A percentile compares a stretch with the other conserved stretches of the same genome.
phyloP scores from a whole-genome alignment of 2,113 vertebrate species.

The Ceuthmochares aereus region DNA sequence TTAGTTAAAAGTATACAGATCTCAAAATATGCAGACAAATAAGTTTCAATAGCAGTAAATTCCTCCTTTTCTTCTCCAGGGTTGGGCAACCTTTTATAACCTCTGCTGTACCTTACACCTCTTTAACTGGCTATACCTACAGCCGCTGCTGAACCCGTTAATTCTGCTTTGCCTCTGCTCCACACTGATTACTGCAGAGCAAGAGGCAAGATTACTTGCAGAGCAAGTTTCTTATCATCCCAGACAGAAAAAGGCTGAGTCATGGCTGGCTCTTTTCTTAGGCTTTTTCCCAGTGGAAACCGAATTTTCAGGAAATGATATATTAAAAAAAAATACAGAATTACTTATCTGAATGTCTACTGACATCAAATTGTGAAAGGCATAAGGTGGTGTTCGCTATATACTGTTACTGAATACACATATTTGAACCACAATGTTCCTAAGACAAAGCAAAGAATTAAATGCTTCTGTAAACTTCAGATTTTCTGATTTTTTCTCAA shows the following conservation, averaged over 20 bases:
- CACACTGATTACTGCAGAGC: neutral
- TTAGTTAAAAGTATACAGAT: neutral
- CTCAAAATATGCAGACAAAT: neutral
- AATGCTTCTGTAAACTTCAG: neutral
- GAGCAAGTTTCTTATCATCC: neutral
- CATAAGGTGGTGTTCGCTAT: neutral
- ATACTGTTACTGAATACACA: neutral
- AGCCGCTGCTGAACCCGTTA: neutral
- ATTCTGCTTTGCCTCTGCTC: neutral
- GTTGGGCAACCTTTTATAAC: neutral
- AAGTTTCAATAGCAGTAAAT: neutral
- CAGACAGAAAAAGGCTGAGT: conserved; percentile 7
- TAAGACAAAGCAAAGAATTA: neutral
- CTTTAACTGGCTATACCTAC: neutral
- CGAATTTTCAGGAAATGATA: neutral
- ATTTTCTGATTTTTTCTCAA: neutral
- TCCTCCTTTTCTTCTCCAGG: neutral
- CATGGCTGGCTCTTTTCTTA: neutral
- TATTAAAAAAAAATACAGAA: neutral
- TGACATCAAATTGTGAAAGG: neutral
- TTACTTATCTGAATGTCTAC: neutral
- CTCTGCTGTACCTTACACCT: neutral
- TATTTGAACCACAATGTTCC: neutral
- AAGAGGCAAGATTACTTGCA: neutral
- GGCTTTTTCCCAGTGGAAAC: neutral